Evolutionary conservation across 2,113 vertebrate genomes (phyloP).

Genomic region (Lampris megalopsis): DNA sequence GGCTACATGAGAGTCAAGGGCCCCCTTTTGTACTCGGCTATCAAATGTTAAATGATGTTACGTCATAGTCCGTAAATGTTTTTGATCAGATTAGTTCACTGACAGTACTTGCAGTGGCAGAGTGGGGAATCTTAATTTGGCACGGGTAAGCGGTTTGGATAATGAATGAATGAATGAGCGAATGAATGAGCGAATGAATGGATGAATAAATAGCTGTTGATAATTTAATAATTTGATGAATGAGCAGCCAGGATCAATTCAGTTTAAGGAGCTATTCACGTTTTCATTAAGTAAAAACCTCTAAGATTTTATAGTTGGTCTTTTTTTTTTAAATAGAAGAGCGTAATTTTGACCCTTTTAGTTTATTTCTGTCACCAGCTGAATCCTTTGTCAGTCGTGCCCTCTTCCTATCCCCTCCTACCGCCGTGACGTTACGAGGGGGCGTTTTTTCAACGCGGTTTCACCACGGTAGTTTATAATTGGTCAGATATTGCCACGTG

Average conservation of each 20-base stretch:
- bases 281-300: background rate
- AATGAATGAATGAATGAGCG: no score
- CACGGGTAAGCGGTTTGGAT: no score
- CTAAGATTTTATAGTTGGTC: background rate
- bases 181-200: no score
- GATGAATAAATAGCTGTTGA: no score
- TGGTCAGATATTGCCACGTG: conserved; percentile 55
- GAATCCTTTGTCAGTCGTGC: conserved; percentile 8
- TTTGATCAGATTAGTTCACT: background rate
- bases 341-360: background rate
- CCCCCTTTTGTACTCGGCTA: conserved; percentile 45
- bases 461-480: conserved; percentile 41
- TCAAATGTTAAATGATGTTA: conserved; percentile 23
- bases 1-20: conserved; percentile 18
- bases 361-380: background rate
- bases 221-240: background rate
- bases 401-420: conserved; percentile 16
- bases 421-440: conserved; percentile 52
- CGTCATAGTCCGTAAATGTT: background rate
- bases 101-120: background rate
- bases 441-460: conserved; percentile 33
- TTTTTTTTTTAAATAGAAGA: background rate
- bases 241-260: background rate
- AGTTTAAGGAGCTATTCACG: background rate
- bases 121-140: background rate